Conservation (phyloP, 2,797 vertebrate genomes). For the Gobio occitaniae region DNA sequence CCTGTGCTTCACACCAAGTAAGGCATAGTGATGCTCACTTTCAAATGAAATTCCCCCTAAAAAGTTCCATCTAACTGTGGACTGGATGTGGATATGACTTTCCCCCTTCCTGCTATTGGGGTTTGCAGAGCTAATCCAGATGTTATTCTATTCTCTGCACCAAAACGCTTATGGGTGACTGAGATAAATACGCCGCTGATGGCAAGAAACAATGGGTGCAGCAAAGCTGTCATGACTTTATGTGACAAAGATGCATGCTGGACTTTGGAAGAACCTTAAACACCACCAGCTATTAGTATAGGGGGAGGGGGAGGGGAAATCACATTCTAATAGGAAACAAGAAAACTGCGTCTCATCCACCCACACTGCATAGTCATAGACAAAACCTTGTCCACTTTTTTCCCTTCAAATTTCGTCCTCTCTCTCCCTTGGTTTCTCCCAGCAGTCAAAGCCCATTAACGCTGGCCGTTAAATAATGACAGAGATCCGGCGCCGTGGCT, state of each 20-base stretch:
- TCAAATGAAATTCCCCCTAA: neutral
- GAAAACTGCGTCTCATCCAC: neutral
- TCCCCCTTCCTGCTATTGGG: constrained; percentile 6
- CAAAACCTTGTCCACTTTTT: constrained; percentile 9
- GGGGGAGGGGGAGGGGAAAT: no score
- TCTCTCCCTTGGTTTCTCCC: neutral
- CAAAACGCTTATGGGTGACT: neutral
- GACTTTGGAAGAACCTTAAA: neutral
- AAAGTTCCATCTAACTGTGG: neutral
- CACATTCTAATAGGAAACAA: neutral
- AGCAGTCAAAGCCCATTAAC: constrained; percentile 43
- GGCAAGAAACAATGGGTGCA: neutral
- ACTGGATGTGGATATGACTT: neutral
- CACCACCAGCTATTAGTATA: neutral
- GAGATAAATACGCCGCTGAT: neutral
- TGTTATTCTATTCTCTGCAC: neutral
- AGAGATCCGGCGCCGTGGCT: constrained; percentile 29
- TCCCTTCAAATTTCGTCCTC: neutral
- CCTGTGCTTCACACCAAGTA: neutral
- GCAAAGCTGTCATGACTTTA: neutral
- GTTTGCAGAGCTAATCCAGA: constrained; percentile 27
- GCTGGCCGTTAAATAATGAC: constrained; percentile 53
- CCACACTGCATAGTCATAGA: constrained; percentile 8
- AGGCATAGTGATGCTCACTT: neutral
- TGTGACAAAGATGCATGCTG: neutral